phyloP scores from a whole-genome alignment of 2,888 invertebrate genomes.

The Pardosa pseudoannulata region DNA sequence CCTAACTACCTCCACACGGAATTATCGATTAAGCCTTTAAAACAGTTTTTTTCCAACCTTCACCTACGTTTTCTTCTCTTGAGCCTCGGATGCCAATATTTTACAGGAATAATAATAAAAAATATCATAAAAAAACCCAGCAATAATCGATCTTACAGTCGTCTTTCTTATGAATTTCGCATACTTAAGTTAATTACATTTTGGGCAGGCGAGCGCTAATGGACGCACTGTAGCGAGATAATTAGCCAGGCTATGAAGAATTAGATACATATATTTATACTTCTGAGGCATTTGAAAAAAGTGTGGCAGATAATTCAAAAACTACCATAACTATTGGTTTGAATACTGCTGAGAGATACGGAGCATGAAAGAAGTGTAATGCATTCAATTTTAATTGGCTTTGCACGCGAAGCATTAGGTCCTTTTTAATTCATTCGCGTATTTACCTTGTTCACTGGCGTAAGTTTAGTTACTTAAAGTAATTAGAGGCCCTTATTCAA shows the following conservation, averaged over 20 bases:
- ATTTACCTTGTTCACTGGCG: conserved; percentile 10
- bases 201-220: conserved; percentile 58
- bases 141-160: conserved; percentile 67
- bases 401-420: conserved; percentile 18
- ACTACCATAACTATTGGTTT: conserved; percentile 45
- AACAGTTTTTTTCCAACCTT: conserved; percentile 46
- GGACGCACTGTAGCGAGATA: conserved; percentile 62
- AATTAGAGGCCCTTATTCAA: conserved; percentile 9
- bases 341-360: neutral
- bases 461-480: neutral
- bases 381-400: conserved; percentile 10
- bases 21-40: conserved; percentile 65
- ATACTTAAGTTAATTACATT: conserved; percentile 71
- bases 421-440: neutral
- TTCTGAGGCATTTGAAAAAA: neutral
- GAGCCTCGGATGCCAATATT: conserved; percentile 48
- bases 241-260: conserved; percentile 59
- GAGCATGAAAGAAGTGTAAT: neutral
- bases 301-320: conserved; percentile 30
- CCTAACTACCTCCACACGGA: conserved; percentile 11
- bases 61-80: conserved; percentile 34
- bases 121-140: conserved; percentile 44
- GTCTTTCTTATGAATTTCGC: conserved; percentile 68
- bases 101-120: conserved; percentile 39
- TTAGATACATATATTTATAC: conserved; percentile 35